Percentiles rank a stretch among this genome's conserved stretches.
These are phyloP conservation scores for Platycercus adscitus DNA, from an alignment of 2,113 vertebrate species.

Conservation along the genomic window DNA sequence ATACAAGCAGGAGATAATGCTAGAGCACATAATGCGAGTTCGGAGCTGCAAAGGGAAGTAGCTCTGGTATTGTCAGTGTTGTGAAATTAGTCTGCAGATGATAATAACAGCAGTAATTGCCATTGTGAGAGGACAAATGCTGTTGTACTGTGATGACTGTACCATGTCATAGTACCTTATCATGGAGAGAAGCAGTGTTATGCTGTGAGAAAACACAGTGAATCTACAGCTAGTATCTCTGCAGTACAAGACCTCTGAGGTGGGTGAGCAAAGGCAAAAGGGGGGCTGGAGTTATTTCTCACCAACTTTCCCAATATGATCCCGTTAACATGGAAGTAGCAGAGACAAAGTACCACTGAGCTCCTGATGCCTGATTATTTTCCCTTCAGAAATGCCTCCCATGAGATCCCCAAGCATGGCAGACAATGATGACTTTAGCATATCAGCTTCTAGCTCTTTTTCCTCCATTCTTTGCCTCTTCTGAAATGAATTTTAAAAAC, in stretches of 20 bases:
- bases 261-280: not conserved
- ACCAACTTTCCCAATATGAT: not conserved
- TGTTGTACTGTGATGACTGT: not conserved
- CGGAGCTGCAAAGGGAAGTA: not conserved
- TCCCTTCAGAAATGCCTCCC: not conserved
- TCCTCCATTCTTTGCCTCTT: not conserved
- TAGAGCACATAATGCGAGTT: not conserved
- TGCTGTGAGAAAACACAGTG: not conserved
- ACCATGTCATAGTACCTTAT: not conserved
- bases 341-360: not conserved
- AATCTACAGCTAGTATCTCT: not conserved
- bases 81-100: not conserved
- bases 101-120: not conserved
- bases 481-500: not conserved
- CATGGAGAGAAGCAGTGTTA: not conserved
- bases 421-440: not conserved
- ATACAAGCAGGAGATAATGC: not conserved
- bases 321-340: not conserved
- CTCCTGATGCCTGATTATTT: not conserved
- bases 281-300: fast-evolving
- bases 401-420: not conserved
- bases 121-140: not conserved
- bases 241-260: not conserved
- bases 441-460: not conserved
- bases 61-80: not conserved